Evolutionary conservation across 2,888 invertebrate genomes (phyloP), one percentile per base, ranked within the genome.

Genomic region (Amphipoea lucens): DNA sequence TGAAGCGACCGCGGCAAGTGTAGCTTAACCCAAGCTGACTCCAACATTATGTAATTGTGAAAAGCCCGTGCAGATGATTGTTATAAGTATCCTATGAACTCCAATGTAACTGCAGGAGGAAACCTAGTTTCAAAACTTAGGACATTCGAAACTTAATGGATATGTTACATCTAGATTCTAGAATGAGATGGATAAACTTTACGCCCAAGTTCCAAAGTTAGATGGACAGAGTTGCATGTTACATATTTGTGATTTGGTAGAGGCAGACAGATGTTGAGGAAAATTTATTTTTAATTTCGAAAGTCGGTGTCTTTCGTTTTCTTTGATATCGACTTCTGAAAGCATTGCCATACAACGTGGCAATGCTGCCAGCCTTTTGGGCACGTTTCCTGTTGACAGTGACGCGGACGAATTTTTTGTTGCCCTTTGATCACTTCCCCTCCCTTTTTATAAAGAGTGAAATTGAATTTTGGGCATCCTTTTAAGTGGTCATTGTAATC

Each of bases 151-250:
- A 78, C 36, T 70, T 81, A 9, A 51, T n/a, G 40, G 60, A 51
- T 48, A 68, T 42, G 48, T 42, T 69, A 51, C 42, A 51, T 51
- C 48, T 60, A 68, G 60, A 29, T 29, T 57, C 20, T 48, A 23
- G 48, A 60, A 48, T 0, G 57, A 23, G 48, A 68, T 78, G 51
- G 81, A 9, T 80, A 78, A 78, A 78, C 48, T 78, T 78, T 51
- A 80, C 23, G 60, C 4, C 23, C 23, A 29, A 12, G 65, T 57
- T 17, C n/a, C n/a, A 0, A 78, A 78, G 57, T 78, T 42, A 20
- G 57, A 7, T 69, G 60, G 29, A 17, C 81, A 14, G 60, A 62
- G 42, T 78, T 62, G 1, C 7, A 57, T 23, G 66, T 3, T 9
- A 20, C 11, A 23, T 17, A 67, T 9, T n/a, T 14, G n/a, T 42